Base-by-base conservation (phyloP, 2,888 invertebrate genomes). In the Acrobasis suavella region DNA sequence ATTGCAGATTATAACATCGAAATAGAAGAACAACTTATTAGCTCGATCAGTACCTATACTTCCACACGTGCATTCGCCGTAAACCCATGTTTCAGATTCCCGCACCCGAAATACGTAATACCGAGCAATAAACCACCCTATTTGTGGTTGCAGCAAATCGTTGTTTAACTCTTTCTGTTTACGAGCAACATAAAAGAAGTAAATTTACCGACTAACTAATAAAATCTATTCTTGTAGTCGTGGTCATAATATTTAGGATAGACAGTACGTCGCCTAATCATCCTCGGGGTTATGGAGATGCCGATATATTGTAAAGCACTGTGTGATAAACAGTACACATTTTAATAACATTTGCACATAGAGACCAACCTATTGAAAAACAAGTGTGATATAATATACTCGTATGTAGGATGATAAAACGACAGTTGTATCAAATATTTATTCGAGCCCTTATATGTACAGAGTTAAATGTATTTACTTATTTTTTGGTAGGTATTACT, bases 141-240 rank as follows among this genome's bases (percentile, higher is more conserved):
- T 87, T 87, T 82, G 89, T 77, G 89, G 89, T 84, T 66, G 71
- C 72, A 75, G 75, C 81, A 78, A 87, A 88, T 84, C 78, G 82
- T 72, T 78, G 78, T 86, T 86, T 81, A 86, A 85, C 85, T 86
- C 86, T 83, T 87, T 83, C 78, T 73, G 78, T 89, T 88, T 83
- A 89, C 80, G 77, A 72, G 72, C 58, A 70, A 76, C 80, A 78
- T 88, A 84, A 88, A 88, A 80, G 78, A 75, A 75, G 81, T 82
- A 78, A 82, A 83, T 84, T 81, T 81, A 83, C 81, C 76, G 76
- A 74, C 74, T 73, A 70, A 76, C 75, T 72, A 77, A 77, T 78
- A 80, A 80, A 78, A 77, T 83, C 85, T 86, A 88, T 87, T 88
- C 74, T 73, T 66, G 76, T 67, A 70, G 67, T 55, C 58, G 38